These are phyloP conservation scores for Bombus cullumanus DNA, from an alignment of 1,140 invertebrate species.

Conservation along the genomic window DNA sequence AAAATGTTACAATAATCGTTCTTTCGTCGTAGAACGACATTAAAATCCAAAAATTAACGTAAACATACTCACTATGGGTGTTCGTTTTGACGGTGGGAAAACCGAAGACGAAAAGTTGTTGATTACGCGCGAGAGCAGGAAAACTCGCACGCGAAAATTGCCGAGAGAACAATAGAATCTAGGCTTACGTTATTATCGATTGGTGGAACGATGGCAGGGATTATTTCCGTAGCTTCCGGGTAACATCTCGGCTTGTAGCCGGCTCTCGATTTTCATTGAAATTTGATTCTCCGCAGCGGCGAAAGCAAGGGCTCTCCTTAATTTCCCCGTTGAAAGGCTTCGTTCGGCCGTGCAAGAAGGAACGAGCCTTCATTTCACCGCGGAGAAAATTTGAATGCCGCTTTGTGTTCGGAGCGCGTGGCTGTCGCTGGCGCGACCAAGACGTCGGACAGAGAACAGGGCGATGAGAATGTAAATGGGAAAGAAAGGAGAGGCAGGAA, in stretches of 20 bases:
- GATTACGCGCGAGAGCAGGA: too few relatives aligned
- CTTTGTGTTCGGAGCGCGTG: constrained; percentile 22
- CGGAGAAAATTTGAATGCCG: constrained; percentile 39
- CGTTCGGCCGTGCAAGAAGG: neutral
- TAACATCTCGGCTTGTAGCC: neutral
- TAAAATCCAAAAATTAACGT: too few relatives aligned
- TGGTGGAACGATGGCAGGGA: neutral
- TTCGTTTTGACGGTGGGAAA: too few relatives aligned
- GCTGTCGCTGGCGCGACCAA: neutral
- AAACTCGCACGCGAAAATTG: neutral
- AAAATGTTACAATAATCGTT: too few relatives aligned
- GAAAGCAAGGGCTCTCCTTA: neutral
- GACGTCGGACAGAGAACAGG: neutral
- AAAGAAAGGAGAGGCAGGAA: neutral
- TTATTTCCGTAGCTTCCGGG: neutral
- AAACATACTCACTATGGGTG: too few relatives aligned
- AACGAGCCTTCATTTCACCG: constrained; percentile 33
- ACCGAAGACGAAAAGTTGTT: too few relatives aligned
- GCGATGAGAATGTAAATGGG: neutral
- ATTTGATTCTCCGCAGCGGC: neutral
- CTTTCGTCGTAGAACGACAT: too few relatives aligned
- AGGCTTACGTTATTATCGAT: neutral
- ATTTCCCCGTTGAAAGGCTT: constrained; percentile 13
- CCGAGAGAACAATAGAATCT: neutral
- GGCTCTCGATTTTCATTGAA: constrained; percentile 26